Conservation (phyloP, 2,797 vertebrate genomes). For the Alauda arvensis region DNA sequence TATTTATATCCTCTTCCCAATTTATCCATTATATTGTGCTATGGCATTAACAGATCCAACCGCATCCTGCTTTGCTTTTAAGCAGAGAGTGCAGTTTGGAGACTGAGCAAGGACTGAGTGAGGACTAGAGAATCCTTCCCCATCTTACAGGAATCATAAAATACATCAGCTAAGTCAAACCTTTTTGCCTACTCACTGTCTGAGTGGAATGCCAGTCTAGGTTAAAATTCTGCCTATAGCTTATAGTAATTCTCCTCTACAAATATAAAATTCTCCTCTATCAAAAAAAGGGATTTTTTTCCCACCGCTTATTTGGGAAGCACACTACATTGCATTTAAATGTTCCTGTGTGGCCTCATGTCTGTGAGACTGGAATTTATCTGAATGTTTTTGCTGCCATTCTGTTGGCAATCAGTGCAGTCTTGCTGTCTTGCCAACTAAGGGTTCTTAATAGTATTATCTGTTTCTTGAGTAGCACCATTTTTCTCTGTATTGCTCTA, state of each 20-base stretch:
- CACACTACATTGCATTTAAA: not conserved
- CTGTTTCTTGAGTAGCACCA: conserved; percentile 22
- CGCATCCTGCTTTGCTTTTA: not conserved
- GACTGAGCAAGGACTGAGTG: not conserved
- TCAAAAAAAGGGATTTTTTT: not conserved
- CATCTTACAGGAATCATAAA: not conserved
- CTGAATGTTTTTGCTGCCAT: not conserved
- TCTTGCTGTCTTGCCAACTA: conserved; percentile 12
- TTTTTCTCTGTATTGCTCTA: conserved; percentile 21
- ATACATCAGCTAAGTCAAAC: not conserved
- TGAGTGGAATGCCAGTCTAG: not conserved
- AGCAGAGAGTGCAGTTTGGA: not conserved
- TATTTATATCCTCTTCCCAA: not conserved
- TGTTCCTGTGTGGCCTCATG: not conserved
- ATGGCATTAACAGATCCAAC: not conserved
- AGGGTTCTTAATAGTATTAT: not conserved
- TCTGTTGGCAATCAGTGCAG: conserved; percentile 28
- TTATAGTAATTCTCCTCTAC: not conserved
- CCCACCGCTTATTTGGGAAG: not conserved
- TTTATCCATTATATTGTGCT: not conserved
- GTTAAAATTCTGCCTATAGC: not conserved
- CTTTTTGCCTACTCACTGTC: not conserved
- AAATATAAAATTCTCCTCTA: not conserved
- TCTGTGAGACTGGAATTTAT: conserved; percentile 6
- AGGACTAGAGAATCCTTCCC: not conserved